Evolutionary conservation across 1,140 invertebrate species (phyloP), one percentile per base, ranked within the genome.

Genomic region (Drosophila guanche): DNA sequence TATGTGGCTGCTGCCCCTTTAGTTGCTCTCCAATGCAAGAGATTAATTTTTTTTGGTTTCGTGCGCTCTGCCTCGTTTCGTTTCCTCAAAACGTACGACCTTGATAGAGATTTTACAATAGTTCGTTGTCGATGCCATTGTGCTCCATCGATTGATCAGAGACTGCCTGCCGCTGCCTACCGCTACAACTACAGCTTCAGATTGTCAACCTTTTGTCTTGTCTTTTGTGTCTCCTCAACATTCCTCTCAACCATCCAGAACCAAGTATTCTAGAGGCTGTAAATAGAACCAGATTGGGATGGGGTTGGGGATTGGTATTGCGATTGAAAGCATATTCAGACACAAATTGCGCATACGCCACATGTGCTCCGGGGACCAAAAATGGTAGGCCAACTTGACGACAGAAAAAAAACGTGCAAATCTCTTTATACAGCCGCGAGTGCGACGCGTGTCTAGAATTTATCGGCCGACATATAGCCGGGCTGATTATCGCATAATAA

Each of bases 381-480:
- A 55, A 60, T 74, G 72, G 62, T 58, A 12, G 46, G 47, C 48
- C 70, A 20, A 37, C 62, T 56, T 75, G 60, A 46, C 40, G 57
- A 68, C 58, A 50, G 56, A 37, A 75, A 73, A 60, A 60, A 55
- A 74, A 74, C 81, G 77, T 81, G 77, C 56, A 60, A 48, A 46
- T 73, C 72, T 85, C 33, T 80, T 74, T 58, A 58, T 78, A 42
- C 29, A 29, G 14, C 12, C 43, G 37, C 46, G 53, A 68, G 48
- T 41, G n/a, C 7, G 43, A 65, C 73, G 81, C 83, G 81, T 85
- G 81, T 81, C 63, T 67, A 78, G 81, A 85, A 85, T 85, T 86
- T 67, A 86, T 86, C 50, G 73, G 43, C 42, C 52, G 66, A 68
- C 53, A 50, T 65, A 42, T 67, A 43, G 61, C 40, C 45, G 14